Evolutionary conservation across 2,888 invertebrate species (phyloP).

Genomic region (Adelphocoris suturalis): DNA sequence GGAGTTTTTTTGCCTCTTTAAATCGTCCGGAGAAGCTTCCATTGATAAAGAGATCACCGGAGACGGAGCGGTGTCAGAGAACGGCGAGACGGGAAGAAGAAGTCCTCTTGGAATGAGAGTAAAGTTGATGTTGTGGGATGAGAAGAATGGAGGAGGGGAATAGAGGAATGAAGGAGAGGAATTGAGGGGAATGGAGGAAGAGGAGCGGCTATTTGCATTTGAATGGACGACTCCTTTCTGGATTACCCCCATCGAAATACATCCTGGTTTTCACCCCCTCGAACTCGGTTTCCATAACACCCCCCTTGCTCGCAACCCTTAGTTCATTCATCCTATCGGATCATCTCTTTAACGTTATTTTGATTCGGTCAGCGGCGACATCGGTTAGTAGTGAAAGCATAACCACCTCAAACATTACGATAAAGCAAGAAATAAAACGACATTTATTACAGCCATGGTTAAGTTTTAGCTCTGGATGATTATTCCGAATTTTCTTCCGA

Average conservation of each 20-base stretch:
- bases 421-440: too few relatives aligned
- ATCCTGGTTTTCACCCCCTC: constrained; percentile 29
- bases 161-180: neutral
- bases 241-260: constrained; percentile 67
- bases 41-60: constrained; percentile 1
- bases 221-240: constrained; percentile 57
- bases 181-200: neutral
- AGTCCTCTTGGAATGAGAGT: neutral
- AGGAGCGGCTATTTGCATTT: constrained; percentile 66
- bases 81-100: neutral
- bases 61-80: too few relatives aligned
- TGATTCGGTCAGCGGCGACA: neutral
- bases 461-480: too few relatives aligned
- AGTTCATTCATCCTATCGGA: constrained; percentile 13
- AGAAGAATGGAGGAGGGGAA: neutral
- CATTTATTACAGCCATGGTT: too few relatives aligned
- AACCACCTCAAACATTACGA: too few relatives aligned
- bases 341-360: constrained; percentile 3
- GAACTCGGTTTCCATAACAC: constrained; percentile 12
- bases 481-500: too few relatives aligned
- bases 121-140: neutral
- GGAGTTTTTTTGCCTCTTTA: neutral
- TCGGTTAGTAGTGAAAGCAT: neutral
- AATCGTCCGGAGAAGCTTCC: constrained; percentile 5
- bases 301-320: neutral